Evolutionary conservation across 2,888 invertebrate genomes (phyloP).

Genomic region (Tipula confusa): DNA sequence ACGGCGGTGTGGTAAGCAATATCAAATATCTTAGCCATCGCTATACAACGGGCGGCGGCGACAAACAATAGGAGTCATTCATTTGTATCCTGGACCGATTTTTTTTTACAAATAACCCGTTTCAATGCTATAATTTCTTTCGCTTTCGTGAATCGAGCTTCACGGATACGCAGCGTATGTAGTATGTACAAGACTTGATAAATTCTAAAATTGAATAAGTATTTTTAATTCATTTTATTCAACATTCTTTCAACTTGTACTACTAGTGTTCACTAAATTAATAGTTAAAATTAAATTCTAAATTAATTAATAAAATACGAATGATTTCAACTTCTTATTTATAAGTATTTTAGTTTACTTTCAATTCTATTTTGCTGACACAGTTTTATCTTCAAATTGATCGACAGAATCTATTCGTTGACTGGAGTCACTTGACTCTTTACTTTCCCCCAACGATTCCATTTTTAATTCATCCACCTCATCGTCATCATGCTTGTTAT

Average conservation of each 20-base stretch:
- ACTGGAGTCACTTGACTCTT: slow-evolving; percentile 28
- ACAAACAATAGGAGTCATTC: no score
- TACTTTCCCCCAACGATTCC: slow-evolving; percentile 31
- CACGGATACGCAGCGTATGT: no score
- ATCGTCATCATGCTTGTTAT: slow-evolving; percentile 66
- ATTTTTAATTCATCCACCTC: slow-evolving; percentile 39
- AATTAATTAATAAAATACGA: background rate
- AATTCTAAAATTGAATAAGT: no score
- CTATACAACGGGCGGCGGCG: no score
- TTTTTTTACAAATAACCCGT: no score
- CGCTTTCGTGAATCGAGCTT: no score
- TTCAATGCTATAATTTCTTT: no score
- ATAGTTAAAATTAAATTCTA: background rate
- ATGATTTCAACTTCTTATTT: background rate
- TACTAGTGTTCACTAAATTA: background rate
- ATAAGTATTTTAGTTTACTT: background rate
- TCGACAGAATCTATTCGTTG: slow-evolving; percentile 32
- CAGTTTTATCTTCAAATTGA: slow-evolving; percentile 32
- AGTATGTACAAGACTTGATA: no score
- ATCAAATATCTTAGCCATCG: no score
- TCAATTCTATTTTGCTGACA: background rate
- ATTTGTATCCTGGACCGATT: no score
- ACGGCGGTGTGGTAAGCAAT: no score
- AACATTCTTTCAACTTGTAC: background rate
- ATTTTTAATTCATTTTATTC: background rate